Percentiles rank a stretch among this genome's conserved stretches.
Evolutionary conservation across 2,113 vertebrate genomes (phyloP).

Genomic region (Fregetta grallaria): DNA sequence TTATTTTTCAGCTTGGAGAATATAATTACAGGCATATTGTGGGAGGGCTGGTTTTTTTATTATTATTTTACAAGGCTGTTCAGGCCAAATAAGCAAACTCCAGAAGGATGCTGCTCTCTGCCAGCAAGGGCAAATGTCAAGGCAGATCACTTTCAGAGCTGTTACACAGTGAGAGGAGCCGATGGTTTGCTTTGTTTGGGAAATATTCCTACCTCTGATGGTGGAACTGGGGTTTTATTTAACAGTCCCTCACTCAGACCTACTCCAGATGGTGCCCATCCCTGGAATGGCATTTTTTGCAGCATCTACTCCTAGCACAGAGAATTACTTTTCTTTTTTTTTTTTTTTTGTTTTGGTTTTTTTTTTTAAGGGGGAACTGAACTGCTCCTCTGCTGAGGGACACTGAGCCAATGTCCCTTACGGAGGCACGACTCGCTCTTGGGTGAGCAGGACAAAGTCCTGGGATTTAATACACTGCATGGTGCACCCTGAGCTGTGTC

Average conservation of each 20-base stretch:
- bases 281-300: not conserved
- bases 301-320: not conserved
- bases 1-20: not conserved
- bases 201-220: not conserved
- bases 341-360: not conserved
- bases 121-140: not conserved
- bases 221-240: not conserved
- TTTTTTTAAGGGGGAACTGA: not conserved
- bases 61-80: not conserved
- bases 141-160: not conserved
- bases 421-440: accelerated
- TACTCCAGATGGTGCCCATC: not conserved
- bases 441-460: not conserved
- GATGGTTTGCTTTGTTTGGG: not conserved
- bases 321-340: not conserved
- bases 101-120: not conserved
- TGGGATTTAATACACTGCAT: not conserved
- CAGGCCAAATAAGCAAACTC: not conserved
- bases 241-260: not conserved
- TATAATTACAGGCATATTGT: not conserved
- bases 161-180: not conserved
- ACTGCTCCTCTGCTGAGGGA: not conserved
- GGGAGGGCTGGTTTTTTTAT: not conserved
- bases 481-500: not conserved
- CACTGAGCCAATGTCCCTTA: not conserved